phyloP scores from a whole-genome alignment of 2,113 vertebrate species.

The Axis porcinus region DNA sequence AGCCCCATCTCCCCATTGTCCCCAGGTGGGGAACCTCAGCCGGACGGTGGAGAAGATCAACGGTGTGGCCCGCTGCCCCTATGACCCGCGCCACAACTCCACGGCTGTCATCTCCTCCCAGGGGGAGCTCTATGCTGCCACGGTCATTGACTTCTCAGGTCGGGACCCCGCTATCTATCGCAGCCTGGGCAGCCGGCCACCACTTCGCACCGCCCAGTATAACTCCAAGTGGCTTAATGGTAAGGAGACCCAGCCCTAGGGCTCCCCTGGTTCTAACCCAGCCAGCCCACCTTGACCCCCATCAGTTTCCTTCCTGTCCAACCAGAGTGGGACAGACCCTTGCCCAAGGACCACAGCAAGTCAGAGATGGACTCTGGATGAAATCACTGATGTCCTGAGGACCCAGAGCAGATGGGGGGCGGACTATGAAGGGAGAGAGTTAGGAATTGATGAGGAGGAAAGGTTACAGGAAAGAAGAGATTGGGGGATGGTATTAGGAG shows the following conservation, averaged over 20 bases:
- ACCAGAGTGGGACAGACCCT: not conserved
- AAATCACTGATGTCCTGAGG: not conserved
- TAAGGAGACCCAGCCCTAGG: conserved; percentile 71
- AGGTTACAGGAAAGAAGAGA: not conserved
- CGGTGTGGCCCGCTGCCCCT: conserved; percentile 96
- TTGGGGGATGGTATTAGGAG: not conserved
- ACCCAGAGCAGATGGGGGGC: not conserved
- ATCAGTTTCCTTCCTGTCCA: not conserved
- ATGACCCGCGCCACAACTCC: conserved; percentile 97
- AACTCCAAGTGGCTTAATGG: conserved; percentile 99
- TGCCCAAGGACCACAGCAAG: not conserved
- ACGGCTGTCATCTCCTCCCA: conserved; percentile 96
- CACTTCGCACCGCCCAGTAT: conserved; percentile 96
- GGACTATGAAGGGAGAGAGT: not conserved
- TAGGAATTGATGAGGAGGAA: not conserved
- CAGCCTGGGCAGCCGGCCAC: conserved; percentile 94
- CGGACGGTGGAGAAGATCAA: conserved; percentile 93
- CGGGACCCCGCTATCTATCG: conserved; percentile 98
- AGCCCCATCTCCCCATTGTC: not conserved
- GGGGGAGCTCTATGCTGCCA: conserved; percentile 96
- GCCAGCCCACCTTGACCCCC: not conserved
- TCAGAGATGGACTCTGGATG: not conserved
- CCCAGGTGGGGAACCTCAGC: conserved; percentile 95
- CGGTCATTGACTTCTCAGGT: conserved; percentile 98
- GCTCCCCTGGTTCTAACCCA: not conserved